Base-by-base conservation (phyloP, 2,113 vertebrate species). In the Salvelinus alpinus region DNA sequence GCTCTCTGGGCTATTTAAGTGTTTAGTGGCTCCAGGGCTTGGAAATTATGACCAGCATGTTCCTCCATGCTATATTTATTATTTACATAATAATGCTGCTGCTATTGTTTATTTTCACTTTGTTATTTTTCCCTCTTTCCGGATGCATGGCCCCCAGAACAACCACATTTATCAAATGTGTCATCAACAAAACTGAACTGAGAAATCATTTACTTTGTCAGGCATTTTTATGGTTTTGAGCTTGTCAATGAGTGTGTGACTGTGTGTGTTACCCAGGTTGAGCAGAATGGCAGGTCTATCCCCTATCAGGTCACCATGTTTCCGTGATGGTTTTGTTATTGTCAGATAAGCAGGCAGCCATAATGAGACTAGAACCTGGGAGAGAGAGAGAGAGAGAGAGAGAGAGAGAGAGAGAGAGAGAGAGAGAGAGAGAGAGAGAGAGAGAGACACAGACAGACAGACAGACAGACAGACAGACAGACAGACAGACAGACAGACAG, bases 31-130 rank as follows among this genome's bases (percentile, higher is more conserved):
- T 89, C 84, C 64, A 79, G 79, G 89, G 87, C 81, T 84, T 86
- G 24, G 81, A 66, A 87, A 85, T 89, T 86, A 44, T 14, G 29
- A 75, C 81, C 64, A 69, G 76, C 82, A 84, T 84, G 79, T 54
- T 54, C 51, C 79, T 83, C 83, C n/a, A 73, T 74, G 80, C 79
- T 60, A 4, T 89, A 88, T 91, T 91, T 91, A 88, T 91, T 91
- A 87, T 91, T 90, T 86, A 87, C 84, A 90, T 87, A 76, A 86
- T 89, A 88, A 78, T 85, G 80, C 88, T 88, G 70, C 60, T 79
- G 88, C 70, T 77, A 71, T 78, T 88, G 88, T 90, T 92, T 91
- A 86, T 90, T 91, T 89, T 89, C 78, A 73, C 78, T 85, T 84
- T 84, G 72, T 84, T 94, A 91, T 18, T 88, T 91, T 73, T 72